These are phyloP conservation scores for Chironomus striatipennis DNA, from an alignment of 1,140 invertebrate genomes.

Conservation along the genomic window DNA sequence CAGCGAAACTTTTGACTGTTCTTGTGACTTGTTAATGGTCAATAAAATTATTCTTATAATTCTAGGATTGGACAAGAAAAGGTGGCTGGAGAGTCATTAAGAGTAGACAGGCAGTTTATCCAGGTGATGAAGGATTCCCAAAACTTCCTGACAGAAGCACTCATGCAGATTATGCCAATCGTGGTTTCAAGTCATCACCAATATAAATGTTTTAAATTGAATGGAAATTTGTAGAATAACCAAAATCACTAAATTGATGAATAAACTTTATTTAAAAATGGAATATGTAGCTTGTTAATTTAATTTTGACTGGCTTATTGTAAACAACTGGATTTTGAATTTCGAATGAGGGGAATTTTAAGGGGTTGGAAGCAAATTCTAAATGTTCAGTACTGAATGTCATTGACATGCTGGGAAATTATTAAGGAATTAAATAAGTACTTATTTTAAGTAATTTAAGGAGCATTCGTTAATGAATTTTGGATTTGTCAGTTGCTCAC, in stretches of 20 bases:
- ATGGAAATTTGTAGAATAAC: not conserved
- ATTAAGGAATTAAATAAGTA: no score
- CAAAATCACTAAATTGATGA: not conserved
- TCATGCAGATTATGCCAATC: constrained; percentile 54
- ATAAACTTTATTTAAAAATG: not conserved
- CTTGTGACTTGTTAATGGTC: not conserved
- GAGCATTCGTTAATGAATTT: no score
- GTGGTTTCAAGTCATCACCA: constrained; percentile 55
- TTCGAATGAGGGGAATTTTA: no score
- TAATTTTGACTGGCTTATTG: no score
- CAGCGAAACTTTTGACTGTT: constrained; percentile 29
- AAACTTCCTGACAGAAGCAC: constrained; percentile 44
- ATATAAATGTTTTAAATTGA: constrained; percentile 37
- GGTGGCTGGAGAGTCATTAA: constrained; percentile 53
- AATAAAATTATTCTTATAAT: not conserved
- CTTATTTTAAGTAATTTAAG: no score
- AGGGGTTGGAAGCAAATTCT: no score
- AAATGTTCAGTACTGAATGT: no score
- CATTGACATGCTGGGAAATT: no score
- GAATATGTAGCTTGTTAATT: no score
- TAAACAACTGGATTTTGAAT: no score
- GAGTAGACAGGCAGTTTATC: constrained; percentile 45
- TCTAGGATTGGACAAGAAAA: constrained; percentile 60
- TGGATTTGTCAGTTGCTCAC: no score
- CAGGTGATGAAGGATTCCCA: constrained; percentile 58